phyloP scores from a whole-genome alignment of 2,113 vertebrate genomes.

The Balaeniceps rex region DNA sequence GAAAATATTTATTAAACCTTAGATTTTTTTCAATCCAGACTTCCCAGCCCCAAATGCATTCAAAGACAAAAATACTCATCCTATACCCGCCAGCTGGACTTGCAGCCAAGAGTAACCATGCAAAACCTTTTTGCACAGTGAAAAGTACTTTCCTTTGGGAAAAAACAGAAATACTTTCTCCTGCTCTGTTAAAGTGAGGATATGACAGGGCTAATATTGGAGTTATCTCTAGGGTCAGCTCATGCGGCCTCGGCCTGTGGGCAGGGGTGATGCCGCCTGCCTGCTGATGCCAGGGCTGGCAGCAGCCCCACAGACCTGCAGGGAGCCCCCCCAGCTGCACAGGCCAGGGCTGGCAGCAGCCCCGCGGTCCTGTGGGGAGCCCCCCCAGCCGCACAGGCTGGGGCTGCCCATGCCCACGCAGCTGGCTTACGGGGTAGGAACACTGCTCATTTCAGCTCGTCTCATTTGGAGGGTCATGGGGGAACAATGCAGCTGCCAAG shows the following conservation, averaged over 20 bases:
- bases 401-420: neutral
- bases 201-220: neutral
- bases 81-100: neutral
- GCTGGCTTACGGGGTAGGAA: neutral
- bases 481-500: neutral
- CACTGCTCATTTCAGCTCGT: accelerated
- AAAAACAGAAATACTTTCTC: neutral
- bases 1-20: neutral
- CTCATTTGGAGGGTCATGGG: accelerated
- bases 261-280: neutral
- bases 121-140: neutral
- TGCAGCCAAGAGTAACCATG: neutral
- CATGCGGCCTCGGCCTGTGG: accelerated
- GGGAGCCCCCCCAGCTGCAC: neutral
- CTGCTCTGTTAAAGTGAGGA: neutral
- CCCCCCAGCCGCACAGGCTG: neutral
- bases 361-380: too few species aligned
- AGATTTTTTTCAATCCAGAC: neutral
- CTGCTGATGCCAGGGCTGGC: neutral
- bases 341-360: neutral
- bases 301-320: neutral
- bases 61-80: neutral
- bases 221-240: neutral
- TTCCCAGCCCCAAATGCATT: neutral
- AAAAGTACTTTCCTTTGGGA: neutral